Base-by-base conservation (phyloP, 1,140 invertebrate genomes). In the Brachionus koreanus region DNA sequence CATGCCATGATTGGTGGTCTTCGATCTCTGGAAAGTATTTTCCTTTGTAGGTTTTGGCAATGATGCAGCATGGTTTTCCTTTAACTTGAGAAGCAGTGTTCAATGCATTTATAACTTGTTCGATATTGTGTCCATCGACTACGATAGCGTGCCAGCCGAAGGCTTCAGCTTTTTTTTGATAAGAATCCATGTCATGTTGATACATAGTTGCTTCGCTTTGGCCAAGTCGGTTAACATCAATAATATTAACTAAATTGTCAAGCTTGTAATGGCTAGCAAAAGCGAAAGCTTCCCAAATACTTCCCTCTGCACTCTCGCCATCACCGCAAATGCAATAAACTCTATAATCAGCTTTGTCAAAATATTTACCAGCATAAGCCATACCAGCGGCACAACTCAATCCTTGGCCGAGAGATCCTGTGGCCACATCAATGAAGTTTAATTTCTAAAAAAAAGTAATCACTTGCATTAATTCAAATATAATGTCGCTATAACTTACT, bases 301-400 rank as follows among this genome's bases (percentile, higher is more conserved):
- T 97, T 83, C 98, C 98, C 90, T 99, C 98, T 0, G 96, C 95
- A 85, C 94, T 93, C 90, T 99, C 98, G 23, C 98, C 97, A 90
- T 99, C 98, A 63, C 98, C 98, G 83, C 99, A 91, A 39, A 99
- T 85, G 85, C 95, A 97, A 88, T 94, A 99, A 0, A 95, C 94
- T 85, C 97, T 95, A 87, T 85, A 92, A 29, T 93, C 92, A 87
- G 94, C 92, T 86, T 98, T 97, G 88, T 99, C 98, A 86, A 93
- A 93, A 89, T 98, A 93, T 89, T 99, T 99, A 12, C 96, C 98
- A 57, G 95, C 94, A 87, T 97, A 98, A 1, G 98, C 97, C 97
- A 99, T 99, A 65, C 97, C 98, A 85, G 93, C 94, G 42, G 95
- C 96, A 85, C 95, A 93, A 67, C 95, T 94, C 6, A 99, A 89